phyloP scores from a whole-genome alignment of 92 coral and sea anemone genomes.

The Scolanthus callimorphus region DNA sequence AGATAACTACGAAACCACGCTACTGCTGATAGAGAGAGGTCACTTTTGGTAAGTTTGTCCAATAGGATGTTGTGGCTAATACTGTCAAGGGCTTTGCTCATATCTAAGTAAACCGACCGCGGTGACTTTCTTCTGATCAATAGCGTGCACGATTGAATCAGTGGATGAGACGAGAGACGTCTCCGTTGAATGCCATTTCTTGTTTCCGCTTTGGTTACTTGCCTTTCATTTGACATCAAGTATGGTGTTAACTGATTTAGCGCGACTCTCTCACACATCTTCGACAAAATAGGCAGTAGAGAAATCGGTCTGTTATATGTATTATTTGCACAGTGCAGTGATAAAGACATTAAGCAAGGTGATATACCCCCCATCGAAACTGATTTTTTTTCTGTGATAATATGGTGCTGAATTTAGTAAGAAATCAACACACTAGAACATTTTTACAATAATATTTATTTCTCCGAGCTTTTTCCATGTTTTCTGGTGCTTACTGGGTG shows the following conservation, averaged over 20 bases:
- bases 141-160: slow-evolving; percentile 21
- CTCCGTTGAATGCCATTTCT: slow-evolving; percentile 35
- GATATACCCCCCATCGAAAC: too few species aligned
- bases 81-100: slow-evolving; percentile 3
- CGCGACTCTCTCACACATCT: slow-evolving; percentile 18
- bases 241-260: slow-evolving; percentile 31
- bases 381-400: too few species aligned
- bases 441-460: too few species aligned
- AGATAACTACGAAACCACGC: slow-evolving; percentile 23
- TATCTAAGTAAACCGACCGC: slow-evolving; percentile 23
- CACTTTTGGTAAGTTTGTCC: slow-evolving; percentile 23
- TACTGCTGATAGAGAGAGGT: slow-evolving; percentile 21
- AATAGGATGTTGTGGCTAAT: slow-evolving; percentile 26
- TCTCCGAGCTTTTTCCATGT: too few species aligned
- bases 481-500: too few species aligned
- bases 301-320: slow-evolving; percentile 35
- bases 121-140: slow-evolving; percentile 23
- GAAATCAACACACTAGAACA: too few species aligned
- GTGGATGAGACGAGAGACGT: slow-evolving; percentile 27
- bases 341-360: too few species aligned
- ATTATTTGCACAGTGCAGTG: too few species aligned
- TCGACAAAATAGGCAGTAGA: slow-evolving; percentile 13
- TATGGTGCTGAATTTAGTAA: too few species aligned
- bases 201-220: slow-evolving; percentile 21
- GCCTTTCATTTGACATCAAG: slow-evolving; percentile 16